Percentiles rank a stretch among this genome's conserved stretches.
Conservation (phyloP, 2,797 vertebrate genomes). For the Poeciliopsis turneri region DNA sequence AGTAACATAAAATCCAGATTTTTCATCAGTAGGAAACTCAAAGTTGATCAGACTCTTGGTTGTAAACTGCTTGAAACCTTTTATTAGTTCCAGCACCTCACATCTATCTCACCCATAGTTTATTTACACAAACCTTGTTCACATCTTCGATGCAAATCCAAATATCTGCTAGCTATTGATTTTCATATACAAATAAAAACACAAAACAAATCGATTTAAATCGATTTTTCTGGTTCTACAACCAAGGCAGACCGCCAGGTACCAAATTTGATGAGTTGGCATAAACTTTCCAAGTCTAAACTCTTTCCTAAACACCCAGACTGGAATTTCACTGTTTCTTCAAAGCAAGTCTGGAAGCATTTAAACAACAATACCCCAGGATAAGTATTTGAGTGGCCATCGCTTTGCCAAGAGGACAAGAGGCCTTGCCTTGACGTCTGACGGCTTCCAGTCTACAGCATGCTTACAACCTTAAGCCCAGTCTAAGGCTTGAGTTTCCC, state of each 20-base stretch:
- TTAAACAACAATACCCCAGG: conserved; percentile 66
- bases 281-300: conserved; percentile 46
- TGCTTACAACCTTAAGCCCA: conserved; percentile 60
- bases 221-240: conserved; percentile 33
- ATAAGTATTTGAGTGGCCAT: conserved; percentile 67
- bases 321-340: conserved; percentile 49
- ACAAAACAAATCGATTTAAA: conserved; percentile 55
- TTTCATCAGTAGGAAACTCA: conserved; percentile 43
- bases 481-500: conserved; percentile 71
- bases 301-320: conserved; percentile 58
- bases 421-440: conserved; percentile 56
- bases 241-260: conserved; percentile 40
- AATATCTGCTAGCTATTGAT: conserved; percentile 44
- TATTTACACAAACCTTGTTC: conserved; percentile 40
- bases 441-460: conserved; percentile 60
- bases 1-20: conserved; percentile 14
- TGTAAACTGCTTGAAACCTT: conserved; percentile 44
- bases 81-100: conserved; percentile 58
- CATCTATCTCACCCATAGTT: conserved; percentile 32
- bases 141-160: conserved; percentile 55
- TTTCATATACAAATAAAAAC: conserved; percentile 47
- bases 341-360: conserved; percentile 73
- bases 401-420: conserved; percentile 62
- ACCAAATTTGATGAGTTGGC: conserved; percentile 63
- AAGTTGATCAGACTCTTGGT: conserved; percentile 30